phyloP scores from a whole-genome alignment of 2,888 invertebrate species.

The Ophion costatus region DNA sequence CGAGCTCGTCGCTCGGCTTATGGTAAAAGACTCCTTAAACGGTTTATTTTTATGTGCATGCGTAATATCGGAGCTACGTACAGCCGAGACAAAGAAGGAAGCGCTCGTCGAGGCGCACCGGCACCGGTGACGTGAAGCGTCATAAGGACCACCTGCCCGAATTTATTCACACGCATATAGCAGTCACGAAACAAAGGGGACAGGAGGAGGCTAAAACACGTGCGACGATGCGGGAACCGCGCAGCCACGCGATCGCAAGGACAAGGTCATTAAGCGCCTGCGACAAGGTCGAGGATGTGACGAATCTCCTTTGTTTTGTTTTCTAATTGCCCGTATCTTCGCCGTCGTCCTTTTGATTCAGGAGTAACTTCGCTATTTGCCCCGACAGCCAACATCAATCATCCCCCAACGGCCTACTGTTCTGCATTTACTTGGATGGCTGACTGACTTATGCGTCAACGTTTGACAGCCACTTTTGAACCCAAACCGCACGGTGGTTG shows the following conservation, averaged over 20 bases:
- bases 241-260: conserved; percentile 58
- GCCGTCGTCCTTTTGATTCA: conserved; percentile 26
- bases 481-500: background rate
- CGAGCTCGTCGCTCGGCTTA: conserved; percentile 2
- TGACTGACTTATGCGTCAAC: background rate
- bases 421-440: background rate
- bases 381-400: background rate
- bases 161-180: conserved; percentile 61
- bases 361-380: background rate
- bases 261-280: conserved; percentile 53
- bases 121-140: conserved; percentile 33
- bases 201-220: conserved; percentile 11
- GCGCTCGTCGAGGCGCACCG: conserved; percentile 20
- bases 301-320: conserved; percentile 55
- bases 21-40: conserved; percentile 32
- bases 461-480: background rate
- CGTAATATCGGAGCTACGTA: conserved; percentile 9
- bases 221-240: conserved; percentile 57
- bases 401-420: background rate
- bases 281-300: conserved; percentile 59
- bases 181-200: conserved; percentile 41
- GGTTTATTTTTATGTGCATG: conserved; percentile 39
- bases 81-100: conserved; percentile 48
- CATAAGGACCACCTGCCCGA: conserved; percentile 61
- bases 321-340: conserved; percentile 27